Base-by-base conservation (phyloP, 2,888 invertebrate genomes). In the Pachycephus smyrnensis region DNA sequence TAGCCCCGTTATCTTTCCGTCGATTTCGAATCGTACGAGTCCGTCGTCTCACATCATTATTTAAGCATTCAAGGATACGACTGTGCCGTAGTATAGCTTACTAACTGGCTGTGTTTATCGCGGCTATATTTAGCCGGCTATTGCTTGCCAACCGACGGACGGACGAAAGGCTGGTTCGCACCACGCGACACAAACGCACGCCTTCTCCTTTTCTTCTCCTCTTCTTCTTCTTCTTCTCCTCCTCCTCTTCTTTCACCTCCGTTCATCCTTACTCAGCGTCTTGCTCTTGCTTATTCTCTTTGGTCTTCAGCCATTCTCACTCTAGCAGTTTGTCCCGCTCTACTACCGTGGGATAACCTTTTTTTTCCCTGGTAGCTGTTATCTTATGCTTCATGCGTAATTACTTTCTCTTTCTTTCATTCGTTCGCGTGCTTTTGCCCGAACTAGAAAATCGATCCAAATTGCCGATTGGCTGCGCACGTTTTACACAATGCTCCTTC, bases 51-150 rank as follows among this genome's bases (percentile, higher is more conserved):
- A 79, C 79, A 80, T 80, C 78, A 82, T 80, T 82, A 82, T 81
- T 82, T 80, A 77, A 82, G 79, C 82, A 84, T 83, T 83, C 83
- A 84, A 82, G 81, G 84, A 84, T 84, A 82, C 80, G 80, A 81
- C 55, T 55, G 55, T 80, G 82, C 77, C 84, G 33, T 33, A 85
- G 83, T 84, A 80, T 82, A 85, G 84, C 85, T 86, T 85, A 87
- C 88, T 88, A 89, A 89, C 88, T 88, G 88, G 85, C 85, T 84
- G 86, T 90, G 88, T 90, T 90, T 90, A 90, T 90, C 90, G 89
- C 84, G 81, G 87, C 89, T 90, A 90, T 89, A 89, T 90, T 89
- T 90, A 90, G 89, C 84, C 84, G 86, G 85, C 88, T 88, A 86
- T 90, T 88, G 88, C 89, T 88, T 83, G 88, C 86, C 87, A 84